phyloP scores from a whole-genome alignment of 2,113 vertebrate genomes.

The Eurypyga helias region DNA sequence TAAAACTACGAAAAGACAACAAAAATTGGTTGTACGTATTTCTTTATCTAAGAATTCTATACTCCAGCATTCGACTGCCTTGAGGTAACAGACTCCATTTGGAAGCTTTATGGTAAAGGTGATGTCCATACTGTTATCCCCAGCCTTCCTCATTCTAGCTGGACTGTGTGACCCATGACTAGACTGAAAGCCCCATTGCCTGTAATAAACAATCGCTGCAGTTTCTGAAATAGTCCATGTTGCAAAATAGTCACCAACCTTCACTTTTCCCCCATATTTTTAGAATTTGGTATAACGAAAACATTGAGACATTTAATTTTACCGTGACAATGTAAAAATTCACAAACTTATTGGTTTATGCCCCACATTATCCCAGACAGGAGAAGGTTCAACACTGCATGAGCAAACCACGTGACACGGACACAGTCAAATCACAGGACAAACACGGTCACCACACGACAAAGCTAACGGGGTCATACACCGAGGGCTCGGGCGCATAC shows the following conservation, averaged over 20 bases:
- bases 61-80: not conserved
- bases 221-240: not conserved
- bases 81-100: not conserved
- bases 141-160: not conserved
- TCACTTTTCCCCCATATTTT: not conserved
- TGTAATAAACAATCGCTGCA: not conserved
- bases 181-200: not conserved
- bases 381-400: slow-evolving; percentile 93
- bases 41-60: not conserved
- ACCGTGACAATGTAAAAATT: slow-evolving; percentile 42
- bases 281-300: slow-evolving; percentile 50
- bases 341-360: slow-evolving; percentile 74
- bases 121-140: not conserved
- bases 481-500: slow-evolving; percentile 79
- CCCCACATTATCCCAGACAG: slow-evolving; percentile 97
- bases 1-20: not conserved
- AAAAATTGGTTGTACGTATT: not conserved
- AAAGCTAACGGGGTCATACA: slow-evolving; percentile 88
- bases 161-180: not conserved
- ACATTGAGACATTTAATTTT: slow-evolving; percentile 51
- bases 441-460: slow-evolving; percentile 85
- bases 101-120: not conserved
- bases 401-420: slow-evolving; percentile 90
- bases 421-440: slow-evolving; percentile 90
- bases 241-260: not conserved